phyloP scores from a whole-genome alignment of 2,888 invertebrate genomes.

The Sepiola atlantica region DNA sequence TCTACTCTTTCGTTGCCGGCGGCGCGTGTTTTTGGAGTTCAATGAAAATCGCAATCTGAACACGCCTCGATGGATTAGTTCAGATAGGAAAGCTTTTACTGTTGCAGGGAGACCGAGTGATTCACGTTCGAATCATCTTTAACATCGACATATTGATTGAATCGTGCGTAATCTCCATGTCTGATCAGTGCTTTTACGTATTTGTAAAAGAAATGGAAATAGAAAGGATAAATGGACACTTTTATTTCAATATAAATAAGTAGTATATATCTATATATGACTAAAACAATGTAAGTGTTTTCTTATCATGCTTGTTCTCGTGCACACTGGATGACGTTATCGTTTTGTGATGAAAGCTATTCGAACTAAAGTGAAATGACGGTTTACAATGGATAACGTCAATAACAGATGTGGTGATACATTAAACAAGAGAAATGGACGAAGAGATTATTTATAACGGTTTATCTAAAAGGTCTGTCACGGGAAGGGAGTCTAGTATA shows the following conservation, averaged over 20 bases:
- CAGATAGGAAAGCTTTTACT: neutral
- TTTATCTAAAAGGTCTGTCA: too few relatives aligned
- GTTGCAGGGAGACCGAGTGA: neutral
- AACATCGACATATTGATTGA: neutral
- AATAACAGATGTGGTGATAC: too few relatives aligned
- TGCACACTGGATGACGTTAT: too few relatives aligned
- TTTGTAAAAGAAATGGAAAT: neutral
- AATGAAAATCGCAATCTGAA: neutral
- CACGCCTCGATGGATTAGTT: neutral
- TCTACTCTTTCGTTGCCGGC: neutral
- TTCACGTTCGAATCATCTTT: neutral
- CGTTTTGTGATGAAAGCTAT: too few relatives aligned
- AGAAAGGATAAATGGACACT: neutral
- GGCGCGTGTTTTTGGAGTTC: neutral
- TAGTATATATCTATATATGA: too few relatives aligned
- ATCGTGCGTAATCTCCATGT: neutral
- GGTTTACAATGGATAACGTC: too few relatives aligned
- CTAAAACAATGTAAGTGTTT: too few relatives aligned
- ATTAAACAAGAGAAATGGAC: too few relatives aligned
- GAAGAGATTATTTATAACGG: too few relatives aligned
- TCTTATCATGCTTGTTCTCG: too few relatives aligned
- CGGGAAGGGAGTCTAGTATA: too few relatives aligned
- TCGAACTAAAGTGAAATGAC: too few relatives aligned
- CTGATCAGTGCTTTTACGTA: neutral
- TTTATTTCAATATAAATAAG: neutral